A percentile compares a stretch with the other conserved stretches of the same genome.
phyloP scores from a whole-genome alignment of 2,113 vertebrate genomes.

The Silurus asotus region DNA sequence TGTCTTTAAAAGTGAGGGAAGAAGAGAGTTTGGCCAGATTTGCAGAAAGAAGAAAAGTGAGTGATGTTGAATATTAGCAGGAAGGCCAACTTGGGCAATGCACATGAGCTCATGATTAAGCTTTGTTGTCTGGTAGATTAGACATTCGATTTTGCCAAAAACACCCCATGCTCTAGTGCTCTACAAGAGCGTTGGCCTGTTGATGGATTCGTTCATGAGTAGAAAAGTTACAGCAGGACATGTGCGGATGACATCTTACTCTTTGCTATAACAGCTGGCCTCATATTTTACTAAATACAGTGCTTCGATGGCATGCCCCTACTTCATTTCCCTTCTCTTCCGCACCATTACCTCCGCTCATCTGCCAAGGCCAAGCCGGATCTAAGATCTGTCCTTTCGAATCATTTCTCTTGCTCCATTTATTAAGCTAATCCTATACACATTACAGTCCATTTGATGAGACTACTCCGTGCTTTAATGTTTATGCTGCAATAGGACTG shows the following conservation, averaged over 20 bases:
- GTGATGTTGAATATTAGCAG: neutral
- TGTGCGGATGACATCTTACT: conserved; percentile 22
- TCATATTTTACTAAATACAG: conserved; percentile 33
- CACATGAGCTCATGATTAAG: neutral
- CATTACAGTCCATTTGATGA: conserved; percentile 19
- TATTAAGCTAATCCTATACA: conserved; percentile 27
- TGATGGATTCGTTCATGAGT: neutral
- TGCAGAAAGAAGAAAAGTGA: neutral
- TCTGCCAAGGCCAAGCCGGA: conserved; percentile 24
- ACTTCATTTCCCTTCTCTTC: conserved; percentile 30
- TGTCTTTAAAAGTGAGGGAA: conserved; percentile 29
- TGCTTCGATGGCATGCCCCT: conserved; percentile 1
- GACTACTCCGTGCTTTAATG: neutral
- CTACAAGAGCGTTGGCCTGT: neutral
- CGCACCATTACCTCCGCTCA: conserved; percentile 32
- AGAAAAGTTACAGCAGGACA: conserved; percentile 14
- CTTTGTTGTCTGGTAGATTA: conserved; percentile 9
- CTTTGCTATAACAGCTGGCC: neutral
- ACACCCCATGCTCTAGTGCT: neutral
- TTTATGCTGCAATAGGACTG: conserved; percentile 16
- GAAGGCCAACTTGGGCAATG: conserved; percentile 22
- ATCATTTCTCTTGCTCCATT: conserved; percentile 22
- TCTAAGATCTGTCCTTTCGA: conserved; percentile 24
- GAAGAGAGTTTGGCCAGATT: neutral
- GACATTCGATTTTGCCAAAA: neutral